Base-by-base conservation (phyloP, 2,888 invertebrate genomes). In the Limnephilus lunatus region DNA sequence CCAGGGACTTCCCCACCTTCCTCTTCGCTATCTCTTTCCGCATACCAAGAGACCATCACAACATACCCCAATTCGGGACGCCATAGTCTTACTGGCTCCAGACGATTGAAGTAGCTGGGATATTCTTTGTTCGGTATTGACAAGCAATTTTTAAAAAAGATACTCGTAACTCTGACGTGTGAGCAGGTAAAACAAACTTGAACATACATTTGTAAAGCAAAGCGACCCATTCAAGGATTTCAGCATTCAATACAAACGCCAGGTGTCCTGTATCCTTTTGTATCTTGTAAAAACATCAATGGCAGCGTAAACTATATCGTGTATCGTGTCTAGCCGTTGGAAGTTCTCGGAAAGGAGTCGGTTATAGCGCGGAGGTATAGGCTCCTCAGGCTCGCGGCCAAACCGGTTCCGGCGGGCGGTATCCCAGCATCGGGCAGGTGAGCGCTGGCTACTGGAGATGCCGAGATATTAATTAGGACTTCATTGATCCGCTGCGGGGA, bases 271-370 rank as follows among this genome's bases (percentile, higher is more conserved):
- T 68, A 68, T 68, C 53, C 53, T 68, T 68, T 68, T 25, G 53
- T 25, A 68, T 68, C 53, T 68, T 19, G 53, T 25, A 25, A 85
- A 85, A 39, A n/a, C 85, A 85, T 85, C 85, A 85, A 85, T 85
- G 85, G 39, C 15, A 85, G 44, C 44, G 85, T 85, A 85, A 85
- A 85, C 53, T 68, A 68, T 39, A 85, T n/a, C 85, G 85, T 85
- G 85, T 44, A 85, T 12, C 85, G 85, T 85, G 85, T 44, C 85
- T 85, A 35, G 85, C n/a, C 85, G 32, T 85, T 39, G 30, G 44
- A 44, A 5, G 32, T 83, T 83, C 83, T 85, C 44, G 85, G 85
- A 85, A 85, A n/a, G 39, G 39, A 85, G 39, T 39, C 53, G 19
- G 53, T 68, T 85, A n/a, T 25, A 19, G 39, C 85, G 85, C 39